A percentile compares a stretch with the other conserved stretches of the same genome.
Evolutionary conservation across 2,888 invertebrate species (phyloP).

Genomic region (Neelides folsomi): DNA sequence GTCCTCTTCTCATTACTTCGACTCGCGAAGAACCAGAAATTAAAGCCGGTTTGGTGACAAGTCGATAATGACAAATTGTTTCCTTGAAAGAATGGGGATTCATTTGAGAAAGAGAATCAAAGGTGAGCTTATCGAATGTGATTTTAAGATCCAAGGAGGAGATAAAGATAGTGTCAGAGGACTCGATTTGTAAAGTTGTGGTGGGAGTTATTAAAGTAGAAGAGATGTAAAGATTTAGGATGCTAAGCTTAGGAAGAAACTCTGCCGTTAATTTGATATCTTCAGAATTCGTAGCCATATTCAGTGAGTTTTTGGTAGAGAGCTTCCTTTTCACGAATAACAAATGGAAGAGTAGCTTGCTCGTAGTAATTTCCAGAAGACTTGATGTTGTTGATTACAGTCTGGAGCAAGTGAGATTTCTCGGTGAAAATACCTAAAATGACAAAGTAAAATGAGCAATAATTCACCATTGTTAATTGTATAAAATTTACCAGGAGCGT

Average conservation of each 20-base stretch:
- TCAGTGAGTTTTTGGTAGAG: conserved; percentile 53
- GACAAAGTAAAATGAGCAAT: conserved; percentile 7
- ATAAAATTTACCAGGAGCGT: conserved; percentile 50
- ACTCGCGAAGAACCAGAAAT: conserved; percentile 35
- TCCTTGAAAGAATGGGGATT: conserved; percentile 8
- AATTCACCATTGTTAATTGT: not conserved
- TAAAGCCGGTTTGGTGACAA: conserved; percentile 40
- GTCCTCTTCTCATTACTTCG: conserved; percentile 23
- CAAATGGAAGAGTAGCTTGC: conserved; percentile 65
- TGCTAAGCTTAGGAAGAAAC: conserved; percentile 27
- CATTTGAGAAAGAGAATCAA: conserved; percentile 11
- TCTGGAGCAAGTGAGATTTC: conserved; percentile 71
- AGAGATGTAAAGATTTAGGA: conserved; percentile 21
- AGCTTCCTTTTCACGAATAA: conserved; percentile 59
- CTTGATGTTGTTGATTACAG: conserved; percentile 81
- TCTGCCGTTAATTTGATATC: conserved; percentile 24
- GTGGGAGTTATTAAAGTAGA: not conserved
- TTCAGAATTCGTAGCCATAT: conserved; percentile 41
- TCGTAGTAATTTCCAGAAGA: conserved; percentile 69
- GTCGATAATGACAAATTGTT: conserved; percentile 32
- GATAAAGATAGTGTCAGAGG: conserved; percentile 9
- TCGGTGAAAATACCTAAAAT: conserved; percentile 59
- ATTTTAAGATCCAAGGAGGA: conserved; percentile 12
- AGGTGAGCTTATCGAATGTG: conserved; percentile 9
- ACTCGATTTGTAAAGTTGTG: not conserved